Base-by-base conservation (phyloP, 2,113 vertebrate species). In the Thamnaconus septentrionalis region DNA sequence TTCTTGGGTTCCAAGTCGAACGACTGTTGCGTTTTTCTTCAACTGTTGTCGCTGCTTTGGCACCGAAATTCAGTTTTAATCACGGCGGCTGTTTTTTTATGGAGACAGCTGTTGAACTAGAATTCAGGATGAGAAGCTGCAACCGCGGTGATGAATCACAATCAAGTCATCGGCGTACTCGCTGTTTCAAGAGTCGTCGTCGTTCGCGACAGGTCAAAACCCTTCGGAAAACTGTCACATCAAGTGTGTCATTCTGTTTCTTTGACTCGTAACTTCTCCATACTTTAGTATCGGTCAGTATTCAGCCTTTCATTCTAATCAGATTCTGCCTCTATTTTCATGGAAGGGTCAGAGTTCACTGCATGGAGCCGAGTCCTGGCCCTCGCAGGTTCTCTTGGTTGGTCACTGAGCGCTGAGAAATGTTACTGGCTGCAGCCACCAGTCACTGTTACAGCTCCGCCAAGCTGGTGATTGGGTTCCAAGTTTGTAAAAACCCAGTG, bases 301-400 rank as follows among this genome's bases (percentile, higher is more conserved):
- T 5, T 11, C 41, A 1, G n/a, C 50, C 8, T 49, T 49, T 8
- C 7, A 8, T 49, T 8, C 47, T 10, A 9, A 4, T 9, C 5
- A 3, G 47, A 49, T 59, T 41, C 4, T 46, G 55, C 9, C 7
- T 8, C n/a, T 31, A 31, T 66, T 41, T 72, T 59, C 39, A 1
- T 53, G 5, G 5, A 53, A 5, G 8, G 3, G 42, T 56, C 3
- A 11, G 2, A 18, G 52, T 54, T 76, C 11, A 66, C 67, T 81
- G 84, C 84, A 81, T 85, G 84, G 70, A 52, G 59, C 62, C 73
- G 60, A 41, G 64, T 63, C 61, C 55, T 47, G 73, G 57, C 41
- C 60, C 60, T 71, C 12, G 55, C 64, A 31, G 64, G 51, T 65
- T 64, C 55, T 56, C 44, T 44, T 41, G 53, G 57, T 69, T 46